Percentiles rank a stretch among this genome's conserved stretches.
Evolutionary conservation across 2,888 invertebrate species (phyloP).

Genomic region (Conus canariensis): DNA sequence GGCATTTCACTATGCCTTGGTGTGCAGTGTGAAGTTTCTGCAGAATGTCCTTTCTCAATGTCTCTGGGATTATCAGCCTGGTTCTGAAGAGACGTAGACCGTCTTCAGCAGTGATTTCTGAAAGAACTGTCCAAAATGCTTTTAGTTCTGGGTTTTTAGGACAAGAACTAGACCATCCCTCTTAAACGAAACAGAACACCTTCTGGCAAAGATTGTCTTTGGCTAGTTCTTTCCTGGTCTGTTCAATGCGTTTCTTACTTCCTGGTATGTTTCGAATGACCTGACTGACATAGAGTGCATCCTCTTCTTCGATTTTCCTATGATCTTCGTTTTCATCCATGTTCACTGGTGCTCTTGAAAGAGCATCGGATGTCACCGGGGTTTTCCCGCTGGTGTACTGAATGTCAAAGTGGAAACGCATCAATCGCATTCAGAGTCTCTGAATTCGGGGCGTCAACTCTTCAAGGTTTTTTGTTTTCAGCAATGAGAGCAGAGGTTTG

Average conservation of each 20-base stretch:
- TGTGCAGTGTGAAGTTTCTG: conserved; percentile 19
- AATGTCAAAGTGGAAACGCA: conserved; percentile 14
- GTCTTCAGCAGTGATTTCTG: conserved; percentile 2
- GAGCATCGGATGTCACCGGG: too few species aligned
- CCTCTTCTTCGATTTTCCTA: neutral
- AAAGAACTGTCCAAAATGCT: neutral
- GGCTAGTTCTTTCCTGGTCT: neutral
- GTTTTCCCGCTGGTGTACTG: neutral
- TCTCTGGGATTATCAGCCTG: conserved; percentile 33
- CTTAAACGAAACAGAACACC: neutral
- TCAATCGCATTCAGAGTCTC: conserved; percentile 27
- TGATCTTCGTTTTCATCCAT: neutral
- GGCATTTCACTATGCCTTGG: conserved; percentile 28
- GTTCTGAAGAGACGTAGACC: conserved; percentile 12
- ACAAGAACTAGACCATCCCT: conserved; percentile 20
- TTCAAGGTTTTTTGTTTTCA: neutral
- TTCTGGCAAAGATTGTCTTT: neutral
- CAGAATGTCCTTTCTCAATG: conserved; percentile 27
- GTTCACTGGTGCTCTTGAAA: neutral
- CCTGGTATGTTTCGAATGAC: conserved; percentile 10
- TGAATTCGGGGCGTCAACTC: conserved; percentile 7
- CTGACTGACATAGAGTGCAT: neutral
- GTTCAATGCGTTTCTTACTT: neutral
- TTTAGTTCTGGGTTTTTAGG: conserved; percentile 5
- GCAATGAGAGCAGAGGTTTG: neutral